phyloP scores from a whole-genome alignment of 2,888 invertebrate genomes.

The Luperina testacea region DNA sequence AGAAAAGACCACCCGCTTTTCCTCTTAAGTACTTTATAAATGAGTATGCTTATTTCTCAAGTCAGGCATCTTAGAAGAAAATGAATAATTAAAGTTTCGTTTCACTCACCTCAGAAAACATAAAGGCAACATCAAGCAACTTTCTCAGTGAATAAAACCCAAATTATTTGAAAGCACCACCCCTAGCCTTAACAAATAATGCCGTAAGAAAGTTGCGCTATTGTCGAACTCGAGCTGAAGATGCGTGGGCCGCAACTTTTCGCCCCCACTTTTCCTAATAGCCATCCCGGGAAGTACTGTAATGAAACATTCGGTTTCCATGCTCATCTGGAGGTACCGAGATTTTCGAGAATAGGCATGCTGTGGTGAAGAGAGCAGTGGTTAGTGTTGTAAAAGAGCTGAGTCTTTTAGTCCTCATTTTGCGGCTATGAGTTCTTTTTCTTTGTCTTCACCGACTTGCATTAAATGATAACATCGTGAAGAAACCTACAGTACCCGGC shows the following conservation, averaged over 20 bases:
- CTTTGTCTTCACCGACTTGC: too few species aligned
- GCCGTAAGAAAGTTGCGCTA: slow-evolving; percentile 62
- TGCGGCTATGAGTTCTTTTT: too few species aligned
- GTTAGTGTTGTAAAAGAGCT: too few species aligned
- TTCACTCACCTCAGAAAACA: not conserved
- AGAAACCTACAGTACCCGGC: too few species aligned
- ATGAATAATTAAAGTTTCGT: not conserved
- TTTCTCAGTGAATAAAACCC: not conserved
- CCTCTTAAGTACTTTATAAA: too few species aligned
- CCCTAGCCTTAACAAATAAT: slow-evolving; percentile 62
- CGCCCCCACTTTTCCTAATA: slow-evolving; percentile 52
- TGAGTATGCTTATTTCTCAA: not conserved
- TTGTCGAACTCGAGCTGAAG: slow-evolving; percentile 53
- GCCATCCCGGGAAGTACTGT: slow-evolving; percentile 48
- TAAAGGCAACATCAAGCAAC: not conserved
- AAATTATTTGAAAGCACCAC: slow-evolving; percentile 25
- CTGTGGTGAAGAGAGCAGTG: not conserved
- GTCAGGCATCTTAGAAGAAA: not conserved
- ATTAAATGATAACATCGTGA: too few species aligned
- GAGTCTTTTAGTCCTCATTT: too few species aligned
- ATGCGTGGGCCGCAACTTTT: slow-evolving; percentile 59
- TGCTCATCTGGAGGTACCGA: slow-evolving; percentile 25
- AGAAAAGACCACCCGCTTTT: too few species aligned
- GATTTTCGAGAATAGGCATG: slow-evolving; percentile 1
- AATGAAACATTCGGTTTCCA: slow-evolving; percentile 59